Base-by-base conservation (phyloP, 2,888 invertebrate species). In the Atrina japonica region DNA sequence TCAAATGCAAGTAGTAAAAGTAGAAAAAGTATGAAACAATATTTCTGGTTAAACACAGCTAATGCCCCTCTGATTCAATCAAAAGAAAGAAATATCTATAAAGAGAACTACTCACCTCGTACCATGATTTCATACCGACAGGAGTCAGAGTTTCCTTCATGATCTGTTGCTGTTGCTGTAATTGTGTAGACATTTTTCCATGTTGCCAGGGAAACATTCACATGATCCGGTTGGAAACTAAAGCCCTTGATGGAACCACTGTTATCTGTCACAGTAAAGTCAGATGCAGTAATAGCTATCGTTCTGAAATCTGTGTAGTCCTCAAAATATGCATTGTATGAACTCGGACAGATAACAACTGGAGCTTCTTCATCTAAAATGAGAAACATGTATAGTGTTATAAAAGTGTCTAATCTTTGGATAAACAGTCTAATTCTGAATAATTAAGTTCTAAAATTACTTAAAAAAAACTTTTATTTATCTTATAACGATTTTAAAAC, bases 361-460 rank as follows among this genome's bases (percentile, higher is more conserved):
- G 69, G 69, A 14, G 64, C 40, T 5, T 49, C 58, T 29, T 69
- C 69, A 58, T 69, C 69, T 69, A 58, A 11, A 67, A 52, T 16
- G 5, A 29, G 7, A 60, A 18, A 16, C 2, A 55, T 35, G 21
- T 53, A 47, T 9, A n/a, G 3, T 6, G 3, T 18, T 47, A 5
- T 47, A 9, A 47, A 18, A 18, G 5, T 47, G 47, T 47, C 16
- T 11, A 35, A 35, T 35, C 11, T 35, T 35, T 35, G 35, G 11
- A 11, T 7, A 7, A 35, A 5, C 5, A 9, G 21, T 18, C 7
- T 47, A 21, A 41, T 41, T 41, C 41, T 41, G 41, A 41, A 41
- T 14, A 16, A 41, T 41, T 14, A 11, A 41, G 16, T 14, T n/a
- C n/a, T n/a, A n/a, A n/a, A n/a, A n/a, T n/a, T n/a, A n/a, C n/a